Percentiles rank a stretch among this genome's conserved stretches.
phyloP scores from a whole-genome alignment of 2,113 vertebrate genomes.

The Halcyon senegalensis region DNA sequence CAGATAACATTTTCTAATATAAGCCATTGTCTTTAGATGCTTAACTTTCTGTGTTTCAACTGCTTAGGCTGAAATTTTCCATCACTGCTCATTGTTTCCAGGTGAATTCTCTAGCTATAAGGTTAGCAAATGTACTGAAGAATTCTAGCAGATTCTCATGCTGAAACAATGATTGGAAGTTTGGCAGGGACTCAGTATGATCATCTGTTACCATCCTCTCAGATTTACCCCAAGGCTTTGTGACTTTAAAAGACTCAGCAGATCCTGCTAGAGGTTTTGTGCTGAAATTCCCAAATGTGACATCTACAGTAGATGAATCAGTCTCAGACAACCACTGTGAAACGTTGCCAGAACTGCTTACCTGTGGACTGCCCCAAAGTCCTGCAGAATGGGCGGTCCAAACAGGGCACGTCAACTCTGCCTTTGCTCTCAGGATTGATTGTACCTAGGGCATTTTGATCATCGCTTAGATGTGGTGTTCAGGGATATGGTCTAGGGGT shows the following conservation, averaged over 20 bases:
- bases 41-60: slow-evolving; percentile 48
- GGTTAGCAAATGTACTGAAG: slow-evolving; percentile 51
- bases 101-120: slow-evolving; percentile 55
- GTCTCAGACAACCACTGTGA: background rate
- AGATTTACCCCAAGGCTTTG: background rate
- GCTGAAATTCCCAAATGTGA: background rate
- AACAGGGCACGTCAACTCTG: rapidly evolving
- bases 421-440: background rate
- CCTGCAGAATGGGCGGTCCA: rapidly evolving
- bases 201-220: background rate
- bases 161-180: background rate
- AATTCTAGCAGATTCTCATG: slow-evolving; percentile 17
- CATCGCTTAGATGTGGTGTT: too few relatives aligned
- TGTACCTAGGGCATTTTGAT: too few relatives aligned
- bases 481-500: too few relatives aligned
- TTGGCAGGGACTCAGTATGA: background rate
- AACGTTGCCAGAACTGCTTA: background rate
- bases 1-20: slow-evolving; percentile 57
- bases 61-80: slow-evolving; percentile 64
- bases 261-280: background rate
- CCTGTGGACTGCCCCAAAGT: rapidly evolving
- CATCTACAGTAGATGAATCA: background rate
- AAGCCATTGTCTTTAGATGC: slow-evolving; percentile 64
- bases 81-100: slow-evolving; percentile 56
- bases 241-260: background rate